Evolutionary conservation across 2,113 vertebrate genomes (phyloP), one percentile per base, ranked within the genome.

Genomic region (Varanus komodoensis): DNA sequence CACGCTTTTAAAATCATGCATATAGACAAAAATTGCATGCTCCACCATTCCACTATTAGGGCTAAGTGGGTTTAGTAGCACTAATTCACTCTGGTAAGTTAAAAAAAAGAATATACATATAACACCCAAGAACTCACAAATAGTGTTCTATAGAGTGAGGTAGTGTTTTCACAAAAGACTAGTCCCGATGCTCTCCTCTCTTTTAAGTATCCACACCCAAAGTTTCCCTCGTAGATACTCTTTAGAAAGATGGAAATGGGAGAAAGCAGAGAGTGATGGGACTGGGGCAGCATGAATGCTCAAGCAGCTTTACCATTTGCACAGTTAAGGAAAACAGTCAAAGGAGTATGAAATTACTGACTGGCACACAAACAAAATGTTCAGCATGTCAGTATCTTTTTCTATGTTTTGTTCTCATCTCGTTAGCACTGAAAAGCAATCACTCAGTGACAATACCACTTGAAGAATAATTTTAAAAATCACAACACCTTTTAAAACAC

Each of bases 101-200:
- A 87, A 89, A 96, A 95, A 96, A 95, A 74, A 80, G 93, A 96
- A 89, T 95, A 96, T 92, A 97, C 95, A 96, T 92, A 97, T 94
- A 95, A 97, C 95, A 95, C 96, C 61, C 93, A 93, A 96, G 91
- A 95, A 99, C 99, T 99, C 99, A 99, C 99, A 98, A 99, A 99
- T 94, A 99, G 97, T 93, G 98, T 97, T 97, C 98, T 98, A 98
- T 97, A 99, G 97, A 99, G 97, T 93, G 98, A 98, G 96, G 98
- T 96, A 85, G 99, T 99, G 97, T 99, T 98, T 96, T 99, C 99
- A 97, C 98, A 99, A 96, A 99, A 99, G 97, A 99, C 99, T 90
- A 99, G 98, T 97, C 98, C 98, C 80, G 98, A 98, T 92, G 97
- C 98, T 89, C 98, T 98, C 94, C 98, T 97, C 97, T 99, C 99